Conservation (phyloP, 1,140 invertebrate species). For the Magallana angulata region DNA sequence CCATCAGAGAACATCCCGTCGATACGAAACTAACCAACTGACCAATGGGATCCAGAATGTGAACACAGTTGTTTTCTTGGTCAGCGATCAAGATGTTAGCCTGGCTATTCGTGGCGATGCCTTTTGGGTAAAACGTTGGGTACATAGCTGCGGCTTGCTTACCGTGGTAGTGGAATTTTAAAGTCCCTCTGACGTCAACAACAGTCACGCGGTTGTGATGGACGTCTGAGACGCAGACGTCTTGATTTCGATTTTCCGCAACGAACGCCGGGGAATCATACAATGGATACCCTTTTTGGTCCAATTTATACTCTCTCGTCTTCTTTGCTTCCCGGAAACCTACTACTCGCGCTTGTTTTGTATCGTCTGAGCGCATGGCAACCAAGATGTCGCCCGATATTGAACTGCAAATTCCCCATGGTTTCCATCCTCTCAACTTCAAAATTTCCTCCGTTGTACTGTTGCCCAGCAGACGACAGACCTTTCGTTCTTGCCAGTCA, state of each 20-base stretch:
- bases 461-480: not conserved
- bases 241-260: not conserved
- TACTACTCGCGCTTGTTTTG: not conserved
- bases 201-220: conserved; percentile 1
- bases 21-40: not conserved
- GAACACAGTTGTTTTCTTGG: conserved; percentile 21
- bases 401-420: not conserved
- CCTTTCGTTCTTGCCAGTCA: not conserved
- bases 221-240: not conserved
- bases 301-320: not conserved
- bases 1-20: not conserved
- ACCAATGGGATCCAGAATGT: conserved; percentile 14
- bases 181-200: not conserved
- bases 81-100: not conserved
- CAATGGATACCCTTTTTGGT: not conserved
- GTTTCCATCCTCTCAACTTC: not conserved
- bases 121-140: not conserved
- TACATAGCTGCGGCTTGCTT: not conserved
- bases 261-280: not conserved
- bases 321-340: not conserved
- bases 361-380: not conserved
- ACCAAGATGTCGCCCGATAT: not conserved
- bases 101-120: not conserved
- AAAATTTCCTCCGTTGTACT: not conserved
- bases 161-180: not conserved